phyloP scores from a whole-genome alignment of 35 echinoderm and acorn worm species.

The Anneissia japonica region DNA sequence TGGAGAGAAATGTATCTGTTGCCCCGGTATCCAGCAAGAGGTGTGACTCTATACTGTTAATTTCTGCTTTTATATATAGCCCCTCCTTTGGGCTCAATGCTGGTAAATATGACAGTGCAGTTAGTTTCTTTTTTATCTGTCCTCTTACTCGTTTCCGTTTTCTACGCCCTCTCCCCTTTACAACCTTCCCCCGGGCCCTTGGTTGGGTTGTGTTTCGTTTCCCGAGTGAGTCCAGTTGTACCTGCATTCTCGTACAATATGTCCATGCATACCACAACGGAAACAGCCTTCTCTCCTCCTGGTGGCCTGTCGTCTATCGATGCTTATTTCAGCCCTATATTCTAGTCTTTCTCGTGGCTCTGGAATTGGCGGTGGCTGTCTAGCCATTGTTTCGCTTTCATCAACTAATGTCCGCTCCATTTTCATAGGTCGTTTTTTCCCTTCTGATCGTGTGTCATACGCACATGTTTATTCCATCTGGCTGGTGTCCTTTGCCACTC shows the following conservation, averaged over 20 bases:
- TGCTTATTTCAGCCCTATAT: too few relatives aligned
- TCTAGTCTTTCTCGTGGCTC: too few relatives aligned
- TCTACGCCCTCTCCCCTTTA: neutral
- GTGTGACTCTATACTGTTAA: neutral
- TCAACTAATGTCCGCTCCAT: too few relatives aligned
- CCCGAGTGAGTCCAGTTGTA: neutral
- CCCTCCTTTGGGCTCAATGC: slow-evolving; percentile 20
- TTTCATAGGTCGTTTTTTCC: too few relatives aligned
- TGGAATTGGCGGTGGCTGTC: neutral
- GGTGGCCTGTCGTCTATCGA: too few relatives aligned
- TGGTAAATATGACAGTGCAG: too few relatives aligned
- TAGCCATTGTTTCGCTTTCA: too few relatives aligned
- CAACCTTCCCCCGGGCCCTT: slow-evolving; percentile 14
- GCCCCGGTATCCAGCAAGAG: slow-evolving; percentile 24
- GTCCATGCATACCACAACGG: slow-evolving; percentile 6
- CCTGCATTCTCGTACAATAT: slow-evolving; percentile 7
- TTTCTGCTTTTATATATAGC: neutral
- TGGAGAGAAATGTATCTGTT: slow-evolving; percentile 13
- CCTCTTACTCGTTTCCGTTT: neutral
- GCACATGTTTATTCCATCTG: neutral
- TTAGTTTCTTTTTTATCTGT: too few relatives aligned
- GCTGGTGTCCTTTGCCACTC: slow-evolving; percentile 6
- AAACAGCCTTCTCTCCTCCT: slow-evolving; percentile 3
- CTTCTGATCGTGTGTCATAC: neutral
- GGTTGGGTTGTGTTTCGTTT: slow-evolving; percentile 22